Conservation (phyloP, 2,888 invertebrate genomes). For the Diarsia dahlii region DNA sequence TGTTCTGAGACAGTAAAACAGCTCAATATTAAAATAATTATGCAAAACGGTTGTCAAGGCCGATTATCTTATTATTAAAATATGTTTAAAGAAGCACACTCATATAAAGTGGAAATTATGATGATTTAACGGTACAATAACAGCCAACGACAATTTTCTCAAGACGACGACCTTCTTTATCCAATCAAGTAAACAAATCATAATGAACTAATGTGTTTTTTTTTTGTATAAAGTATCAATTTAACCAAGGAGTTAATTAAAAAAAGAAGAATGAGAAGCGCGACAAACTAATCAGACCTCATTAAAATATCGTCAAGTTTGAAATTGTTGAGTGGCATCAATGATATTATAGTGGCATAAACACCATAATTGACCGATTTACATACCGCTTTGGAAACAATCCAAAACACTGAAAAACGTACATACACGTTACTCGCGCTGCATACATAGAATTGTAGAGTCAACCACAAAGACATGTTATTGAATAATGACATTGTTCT, state of each 20-base stretch:
- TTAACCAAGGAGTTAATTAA: not conserved
- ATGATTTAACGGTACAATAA: too few species aligned
- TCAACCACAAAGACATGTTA: slow-evolving; percentile 72
- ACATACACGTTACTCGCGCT: slow-evolving; percentile 60
- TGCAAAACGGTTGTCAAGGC: slow-evolving; percentile 23
- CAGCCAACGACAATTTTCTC: too few species aligned
- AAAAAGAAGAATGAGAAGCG: slow-evolving; percentile 32
- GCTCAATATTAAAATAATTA: slow-evolving; percentile 3
- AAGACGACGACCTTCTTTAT: too few species aligned
- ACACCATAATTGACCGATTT: slow-evolving; percentile 59
- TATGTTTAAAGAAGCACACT: slow-evolving; percentile 11
- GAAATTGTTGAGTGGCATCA: slow-evolving; percentile 46
- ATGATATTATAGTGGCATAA: slow-evolving; percentile 40
- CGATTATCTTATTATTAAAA: slow-evolving; percentile 17
- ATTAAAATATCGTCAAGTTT: slow-evolving; percentile 49
- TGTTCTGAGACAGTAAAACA: not conserved
- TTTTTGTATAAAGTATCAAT: slow-evolving; percentile 6
- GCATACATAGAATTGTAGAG: slow-evolving; percentile 79
- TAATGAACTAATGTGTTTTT: too few species aligned
- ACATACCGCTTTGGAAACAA: slow-evolving; percentile 66
- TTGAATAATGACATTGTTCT: slow-evolving; percentile 87
- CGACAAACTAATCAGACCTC: slow-evolving; percentile 54
- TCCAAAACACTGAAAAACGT: slow-evolving; percentile 75
- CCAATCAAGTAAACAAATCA: too few species aligned
- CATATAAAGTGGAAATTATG: slow-evolving; percentile 6